Conservation (phyloP, 2,113 vertebrate species). For the Rynchops niger region DNA sequence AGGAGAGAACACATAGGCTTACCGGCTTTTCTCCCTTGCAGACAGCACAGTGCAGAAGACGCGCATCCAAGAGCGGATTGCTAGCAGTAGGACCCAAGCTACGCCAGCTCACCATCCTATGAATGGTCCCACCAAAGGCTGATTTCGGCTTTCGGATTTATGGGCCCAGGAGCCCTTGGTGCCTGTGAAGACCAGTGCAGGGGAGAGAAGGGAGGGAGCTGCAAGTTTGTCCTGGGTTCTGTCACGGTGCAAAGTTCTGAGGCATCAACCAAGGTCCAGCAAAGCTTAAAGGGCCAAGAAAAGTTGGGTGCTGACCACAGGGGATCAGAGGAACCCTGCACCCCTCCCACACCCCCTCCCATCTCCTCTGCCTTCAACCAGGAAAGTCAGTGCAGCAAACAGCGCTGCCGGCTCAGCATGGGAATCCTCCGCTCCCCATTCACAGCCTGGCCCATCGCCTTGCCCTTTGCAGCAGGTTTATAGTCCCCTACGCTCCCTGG, state of each 20-base stretch:
- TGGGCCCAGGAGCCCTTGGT: not conserved
- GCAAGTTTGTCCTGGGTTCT: accelerated
- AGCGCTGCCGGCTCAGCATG: accelerated
- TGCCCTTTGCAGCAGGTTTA: not conserved
- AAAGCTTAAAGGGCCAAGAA: not conserved
- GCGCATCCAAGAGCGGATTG: accelerated
- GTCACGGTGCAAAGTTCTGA: accelerated
- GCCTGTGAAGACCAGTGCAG: not conserved
- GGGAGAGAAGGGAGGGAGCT: not conserved
- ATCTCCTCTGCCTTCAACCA: not conserved
- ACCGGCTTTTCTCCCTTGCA: not conserved
- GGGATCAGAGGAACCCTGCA: not conserved
- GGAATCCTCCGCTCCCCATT: not conserved
- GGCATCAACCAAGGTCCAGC: accelerated
- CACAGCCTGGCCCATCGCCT: not conserved
- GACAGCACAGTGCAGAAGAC: not conserved
- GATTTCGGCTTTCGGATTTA: not conserved
- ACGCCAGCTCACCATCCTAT: accelerated
- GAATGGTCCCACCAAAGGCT: accelerated
- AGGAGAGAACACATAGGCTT: accelerated
- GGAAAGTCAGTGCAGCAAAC: not conserved
- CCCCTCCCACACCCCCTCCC: not conserved
- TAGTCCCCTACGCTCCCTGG: not conserved
- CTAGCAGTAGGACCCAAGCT: not conserved
- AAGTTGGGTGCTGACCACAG: not conserved